Percentiles rank a stretch among this genome's conserved stretches.
Evolutionary conservation across 2,113 vertebrate species (phyloP).

Genomic region (Pandion haliaetus): DNA sequence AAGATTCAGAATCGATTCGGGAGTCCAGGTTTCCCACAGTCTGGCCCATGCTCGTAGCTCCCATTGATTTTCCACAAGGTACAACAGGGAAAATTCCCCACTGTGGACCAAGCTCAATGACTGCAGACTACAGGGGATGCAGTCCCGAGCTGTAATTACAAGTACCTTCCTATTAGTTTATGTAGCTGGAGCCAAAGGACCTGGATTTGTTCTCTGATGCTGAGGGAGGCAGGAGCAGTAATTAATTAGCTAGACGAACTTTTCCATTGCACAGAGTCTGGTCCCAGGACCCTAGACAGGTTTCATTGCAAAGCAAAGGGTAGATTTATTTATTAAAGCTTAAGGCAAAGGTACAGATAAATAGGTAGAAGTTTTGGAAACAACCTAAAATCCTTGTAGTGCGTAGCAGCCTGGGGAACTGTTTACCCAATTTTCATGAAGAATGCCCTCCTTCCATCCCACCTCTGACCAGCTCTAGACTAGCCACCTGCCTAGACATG

Average conservation of each 20-base stretch:
- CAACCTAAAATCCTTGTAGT: constrained; percentile 46
- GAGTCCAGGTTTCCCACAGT: neutral
- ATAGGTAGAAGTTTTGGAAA: constrained; percentile 46
- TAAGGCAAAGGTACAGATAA: constrained; percentile 2
- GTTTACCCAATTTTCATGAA: constrained; percentile 27
- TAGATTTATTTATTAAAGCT: constrained; percentile 43
- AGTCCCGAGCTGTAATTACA: constrained; percentile 4
- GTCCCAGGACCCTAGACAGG: neutral
- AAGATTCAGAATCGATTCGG: neutral
- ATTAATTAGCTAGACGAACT: constrained; percentile 49
- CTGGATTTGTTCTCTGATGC: neutral
- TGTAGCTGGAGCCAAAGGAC: constrained; percentile 21
- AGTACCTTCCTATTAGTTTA: neutral
- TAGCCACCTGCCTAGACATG: constrained; percentile 46
- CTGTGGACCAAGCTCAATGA: neutral
- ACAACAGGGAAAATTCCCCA: neutral
- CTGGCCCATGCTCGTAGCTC: neutral
- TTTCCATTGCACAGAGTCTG: neutral
- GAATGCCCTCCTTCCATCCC: constrained; percentile 53
- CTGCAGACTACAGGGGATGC: neutral
- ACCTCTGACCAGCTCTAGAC: constrained; percentile 59
- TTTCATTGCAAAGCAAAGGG: neutral
- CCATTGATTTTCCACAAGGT: neutral
- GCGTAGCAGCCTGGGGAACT: constrained; percentile 37
- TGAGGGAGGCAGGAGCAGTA: constrained; percentile 15